These are phyloP conservation scores for Coelopa pilipes DNA, from an alignment of 2,888 invertebrate species.

Conservation along the genomic window DNA sequence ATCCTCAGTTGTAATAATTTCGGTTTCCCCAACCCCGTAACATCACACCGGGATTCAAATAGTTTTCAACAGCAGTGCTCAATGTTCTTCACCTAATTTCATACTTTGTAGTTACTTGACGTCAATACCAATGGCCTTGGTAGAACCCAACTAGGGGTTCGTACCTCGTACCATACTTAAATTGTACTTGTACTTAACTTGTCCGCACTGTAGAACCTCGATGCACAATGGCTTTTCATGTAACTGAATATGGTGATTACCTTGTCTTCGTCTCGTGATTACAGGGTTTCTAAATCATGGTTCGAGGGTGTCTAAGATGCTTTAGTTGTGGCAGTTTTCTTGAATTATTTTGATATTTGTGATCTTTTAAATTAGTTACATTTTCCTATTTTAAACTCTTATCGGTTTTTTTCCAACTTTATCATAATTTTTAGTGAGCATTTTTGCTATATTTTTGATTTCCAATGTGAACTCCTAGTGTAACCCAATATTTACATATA, in stretches of 20 bases:
- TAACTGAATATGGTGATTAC: conserved; percentile 1
- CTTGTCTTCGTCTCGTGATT: conserved; percentile 17
- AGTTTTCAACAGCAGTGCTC: not conserved
- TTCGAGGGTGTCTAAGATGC: not conserved
- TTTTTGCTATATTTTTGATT: conserved; percentile 21
- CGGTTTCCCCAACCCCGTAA: not conserved
- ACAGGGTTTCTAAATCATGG: not conserved
- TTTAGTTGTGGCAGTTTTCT: not conserved
- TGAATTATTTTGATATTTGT: not conserved
- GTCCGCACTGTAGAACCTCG: conserved; percentile 25
- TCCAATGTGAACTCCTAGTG: conserved; percentile 7
- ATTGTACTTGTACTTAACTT: too few relatives aligned
- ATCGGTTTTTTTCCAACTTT: not conserved
- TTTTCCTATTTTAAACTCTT: not conserved
- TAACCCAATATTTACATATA: conserved; percentile 31
- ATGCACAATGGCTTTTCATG: conserved; percentile 26
- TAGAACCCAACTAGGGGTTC: too few relatives aligned
- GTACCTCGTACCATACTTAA: too few relatives aligned
- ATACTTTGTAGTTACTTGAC: not conserved
- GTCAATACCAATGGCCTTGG: too few relatives aligned
- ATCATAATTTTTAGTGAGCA: conserved; percentile 9
- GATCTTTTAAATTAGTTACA: not conserved
- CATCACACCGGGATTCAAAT: not conserved
- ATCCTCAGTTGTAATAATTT: conserved; percentile 28
- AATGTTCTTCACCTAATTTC: not conserved